Evolutionary conservation across 2,888 invertebrate genomes (phyloP).

Genomic region (Drosophila putrida): DNA sequence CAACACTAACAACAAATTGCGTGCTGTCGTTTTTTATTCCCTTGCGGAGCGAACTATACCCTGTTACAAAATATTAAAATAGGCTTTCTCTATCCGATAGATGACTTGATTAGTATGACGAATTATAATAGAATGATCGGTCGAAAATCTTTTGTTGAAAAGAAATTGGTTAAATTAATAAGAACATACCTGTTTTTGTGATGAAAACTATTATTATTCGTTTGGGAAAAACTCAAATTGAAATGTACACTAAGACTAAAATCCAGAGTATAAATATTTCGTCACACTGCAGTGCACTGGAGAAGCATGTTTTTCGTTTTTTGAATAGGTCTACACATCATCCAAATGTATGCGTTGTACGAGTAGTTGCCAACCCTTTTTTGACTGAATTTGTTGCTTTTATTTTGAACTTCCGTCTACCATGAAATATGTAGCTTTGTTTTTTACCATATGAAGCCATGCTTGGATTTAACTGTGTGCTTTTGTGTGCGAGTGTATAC

Average conservation of each 20-base stretch:
- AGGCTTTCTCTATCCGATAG: neutral
- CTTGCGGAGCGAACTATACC: neutral
- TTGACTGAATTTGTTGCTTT: conserved; percentile 46
- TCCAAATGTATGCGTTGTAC: conserved; percentile 43
- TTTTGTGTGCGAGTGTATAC: conserved; percentile 32
- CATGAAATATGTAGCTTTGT: conserved; percentile 68
- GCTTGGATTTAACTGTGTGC: conserved; percentile 24
- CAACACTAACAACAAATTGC: conserved; percentile 63
- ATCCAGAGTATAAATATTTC: neutral
- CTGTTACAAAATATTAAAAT: neutral
- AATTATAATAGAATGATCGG: too few relatives aligned
- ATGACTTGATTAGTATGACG: neutral
- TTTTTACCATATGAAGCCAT: conserved; percentile 46
- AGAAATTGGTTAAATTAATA: too few relatives aligned
- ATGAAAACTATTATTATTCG: too few relatives aligned
- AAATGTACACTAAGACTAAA: too few relatives aligned
- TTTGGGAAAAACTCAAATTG: too few relatives aligned
- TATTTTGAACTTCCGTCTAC: conserved; percentile 66
- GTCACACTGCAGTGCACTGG: neutral
- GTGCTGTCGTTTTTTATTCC: conserved; percentile 47
- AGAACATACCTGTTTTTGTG: too few relatives aligned
- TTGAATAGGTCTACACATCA: conserved; percentile 53
- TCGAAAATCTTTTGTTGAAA: neutral
- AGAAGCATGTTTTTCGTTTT: conserved; percentile 27
- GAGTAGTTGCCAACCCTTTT: conserved; percentile 63